Base-by-base conservation (phyloP, 2,888 invertebrate species). In the Drosophila neutralis region DNA sequence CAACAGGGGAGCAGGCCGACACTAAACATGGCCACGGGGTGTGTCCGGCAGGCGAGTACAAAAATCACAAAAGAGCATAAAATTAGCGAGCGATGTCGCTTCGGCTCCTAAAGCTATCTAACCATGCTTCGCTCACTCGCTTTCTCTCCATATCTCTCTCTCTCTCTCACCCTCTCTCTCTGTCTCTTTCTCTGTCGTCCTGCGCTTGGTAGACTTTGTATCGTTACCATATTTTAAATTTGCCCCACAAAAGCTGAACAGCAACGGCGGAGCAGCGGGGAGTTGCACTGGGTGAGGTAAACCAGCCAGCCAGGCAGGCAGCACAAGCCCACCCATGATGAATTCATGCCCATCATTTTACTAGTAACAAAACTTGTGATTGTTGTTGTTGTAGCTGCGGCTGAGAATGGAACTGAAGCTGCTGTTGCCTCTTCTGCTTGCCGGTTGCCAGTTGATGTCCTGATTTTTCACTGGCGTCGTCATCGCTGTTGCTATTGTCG, bases 31-130 rank as follows among this genome's bases (percentile, higher is more conserved):
- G 80, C 87, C 87, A 78, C 70, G 61, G 85, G 85, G 85, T 87
- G 89, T 86, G 85, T 89, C 85, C 89, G 70, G 76, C 71, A 65
- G 72, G 56, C 79, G 63, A 83, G 86, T 77, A 85, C 81, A 81
- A 83, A 89, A 90, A 87, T 88, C 90, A 87, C 87, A 87, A 87
- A 87, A 86, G 87, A 83, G 90, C 87, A 90, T 90, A 90, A 90
- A 87, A 87, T 87, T 87, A 87, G 90, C 86, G 83, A 87, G 62
- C 72, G 70, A 74, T 75, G 80, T 80, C 80, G 72, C 60, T 65
- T 63, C 65, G 66, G 63, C 57, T 72, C 59, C 59, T 78, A 53
- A 53, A 75, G 71, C 78, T 62, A 62, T 63, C 67, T 67, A 4
- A 21, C 35, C 45, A 15, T 35, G 5, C 15, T 31, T 56, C 69